Evolutionary conservation across 2,888 invertebrate genomes (phyloP), one percentile per base, ranked within the genome.

Genomic region (Hydrotaea diabolus): DNA sequence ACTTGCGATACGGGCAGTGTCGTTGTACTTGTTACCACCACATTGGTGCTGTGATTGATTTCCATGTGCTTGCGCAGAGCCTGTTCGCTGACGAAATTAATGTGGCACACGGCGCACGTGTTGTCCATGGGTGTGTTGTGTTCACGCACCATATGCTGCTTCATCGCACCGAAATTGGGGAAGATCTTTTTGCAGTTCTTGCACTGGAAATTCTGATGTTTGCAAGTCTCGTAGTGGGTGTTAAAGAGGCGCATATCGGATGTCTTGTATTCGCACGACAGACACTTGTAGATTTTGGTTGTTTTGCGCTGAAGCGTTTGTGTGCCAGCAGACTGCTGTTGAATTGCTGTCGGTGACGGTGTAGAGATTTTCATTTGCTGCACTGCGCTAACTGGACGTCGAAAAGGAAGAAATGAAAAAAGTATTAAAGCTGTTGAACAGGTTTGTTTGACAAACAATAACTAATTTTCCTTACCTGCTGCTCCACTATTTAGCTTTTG

Each of bases 221-320:
- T 92, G 87, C 93, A 93, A 49, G 91, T 91, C 82, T 92, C 92
- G 77, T 91, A 92, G 80, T 93, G 93, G 17, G 92, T 91, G 79
- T 92, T 92, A 62, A 93, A 93, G 19, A 91, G 88, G 80, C 92
- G 91, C 88, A 92, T 90, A 86, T 93, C 93, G 1, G 91, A 91
- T 64, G 93, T 93, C 87, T 93, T 93, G 78, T 92, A 93, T 66
- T 92, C 92, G 86, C 93, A 93, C 13, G 91, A 90, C 71, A 92
- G 89, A 87, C 93, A 93, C 87, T 93, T 93, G 83, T 92, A 93
- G 1, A 93, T 90, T 87, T 92, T 92, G 57, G 92, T 92, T 39
- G 91, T 91, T 87, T 91, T 91, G 3, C 91, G 89, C 71, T 91
- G 91, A 15, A 89, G 87, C 43, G 88, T 89, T 88, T 91, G 90